Evolutionary conservation across 2,113 vertebrate genomes (phyloP).

Genomic region (Micronisus gabar): DNA sequence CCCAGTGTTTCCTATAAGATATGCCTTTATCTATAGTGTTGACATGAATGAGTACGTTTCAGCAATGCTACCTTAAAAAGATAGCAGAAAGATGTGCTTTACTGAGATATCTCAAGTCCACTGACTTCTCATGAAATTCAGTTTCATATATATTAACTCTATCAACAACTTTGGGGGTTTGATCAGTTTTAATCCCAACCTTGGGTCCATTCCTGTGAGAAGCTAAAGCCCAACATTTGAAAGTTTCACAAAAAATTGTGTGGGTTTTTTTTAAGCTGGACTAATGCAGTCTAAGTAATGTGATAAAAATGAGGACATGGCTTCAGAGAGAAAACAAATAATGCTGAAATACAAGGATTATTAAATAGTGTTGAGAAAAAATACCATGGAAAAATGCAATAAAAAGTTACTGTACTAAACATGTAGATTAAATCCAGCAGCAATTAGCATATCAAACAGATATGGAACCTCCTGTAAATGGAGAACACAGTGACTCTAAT

Average conservation of each 20-base stretch:
- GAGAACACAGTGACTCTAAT: neutral
- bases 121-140: neutral
- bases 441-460: neutral
- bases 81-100: neutral
- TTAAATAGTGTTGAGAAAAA: neutral
- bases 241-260: neutral
- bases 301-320: neutral
- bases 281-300: neutral
- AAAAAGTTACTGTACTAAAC: neutral
- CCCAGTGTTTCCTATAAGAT: neutral
- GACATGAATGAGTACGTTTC: neutral
- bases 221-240: neutral
- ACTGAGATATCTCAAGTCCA: neutral
- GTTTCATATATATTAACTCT: neutral
- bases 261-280: fast-evolving
- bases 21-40: neutral
- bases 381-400: neutral
- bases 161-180: neutral
- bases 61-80: neutral
- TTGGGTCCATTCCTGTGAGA: neutral
- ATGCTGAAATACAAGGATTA: neutral
- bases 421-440: neutral
- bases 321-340: neutral
- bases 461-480: neutral
- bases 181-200: neutral